phyloP scores from a whole-genome alignment of 2,888 invertebrate genomes.

The Ephialtes manifestator region DNA sequence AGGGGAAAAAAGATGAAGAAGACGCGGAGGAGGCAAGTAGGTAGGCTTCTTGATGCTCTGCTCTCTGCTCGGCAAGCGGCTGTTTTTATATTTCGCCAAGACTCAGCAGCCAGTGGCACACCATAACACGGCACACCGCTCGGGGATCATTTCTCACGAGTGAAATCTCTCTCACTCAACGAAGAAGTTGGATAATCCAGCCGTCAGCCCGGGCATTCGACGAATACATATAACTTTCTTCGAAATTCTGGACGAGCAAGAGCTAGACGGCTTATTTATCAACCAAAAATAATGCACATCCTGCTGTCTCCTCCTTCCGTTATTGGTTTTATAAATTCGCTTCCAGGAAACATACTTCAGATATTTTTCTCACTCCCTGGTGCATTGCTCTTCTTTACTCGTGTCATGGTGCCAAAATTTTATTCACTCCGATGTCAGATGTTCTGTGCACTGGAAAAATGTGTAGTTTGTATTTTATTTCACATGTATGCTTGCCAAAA shows the following conservation, averaged over 20 bases:
- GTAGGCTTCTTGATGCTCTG: slow-evolving; percentile 46
- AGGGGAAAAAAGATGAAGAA: slow-evolving; percentile 11
- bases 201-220: slow-evolving; percentile 55
- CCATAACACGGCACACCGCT: slow-evolving; percentile 19
- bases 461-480: not conserved
- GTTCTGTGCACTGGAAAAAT: not conserved
- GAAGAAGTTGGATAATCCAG: slow-evolving; percentile 59
- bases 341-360: not conserved
- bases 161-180: slow-evolving; percentile 54
- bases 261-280: slow-evolving; percentile 2
- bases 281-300: slow-evolving; percentile 5
- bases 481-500: not conserved
- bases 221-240: slow-evolving; percentile 28
- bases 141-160: slow-evolving; percentile 62
- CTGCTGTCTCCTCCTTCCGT: not conserved
- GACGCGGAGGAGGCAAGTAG: slow-evolving; percentile 32
- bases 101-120: slow-evolving; percentile 48
- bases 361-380: not conserved
- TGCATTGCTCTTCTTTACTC: not conserved
- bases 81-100: slow-evolving; percentile 65
- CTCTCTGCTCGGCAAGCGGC: slow-evolving; percentile 48
- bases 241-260: slow-evolving; percentile 36
- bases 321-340: slow-evolving; percentile 4
- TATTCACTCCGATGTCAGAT: not conserved
- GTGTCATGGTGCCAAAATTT: not conserved